These are phyloP conservation scores for Tauraco hartlaubi DNA, from an alignment of 2,797 vertebrate species.

Conservation along the genomic window DNA sequence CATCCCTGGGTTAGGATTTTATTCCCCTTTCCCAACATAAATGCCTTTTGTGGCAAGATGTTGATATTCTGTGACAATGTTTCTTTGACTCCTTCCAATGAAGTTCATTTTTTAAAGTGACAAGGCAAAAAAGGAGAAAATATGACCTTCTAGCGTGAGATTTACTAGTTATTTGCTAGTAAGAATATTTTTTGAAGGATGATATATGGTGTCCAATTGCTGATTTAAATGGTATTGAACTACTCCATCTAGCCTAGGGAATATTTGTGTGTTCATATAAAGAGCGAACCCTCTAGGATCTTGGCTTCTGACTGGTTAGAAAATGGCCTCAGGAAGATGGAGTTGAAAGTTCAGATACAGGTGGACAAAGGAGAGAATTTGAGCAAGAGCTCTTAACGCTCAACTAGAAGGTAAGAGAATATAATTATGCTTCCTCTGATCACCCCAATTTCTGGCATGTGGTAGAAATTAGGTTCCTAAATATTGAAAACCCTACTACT, in stretches of 20 bases:
- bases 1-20: background rate
- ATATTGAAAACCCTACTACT: background rate
- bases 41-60: background rate
- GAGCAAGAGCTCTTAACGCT: background rate
- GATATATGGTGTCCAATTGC: background rate
- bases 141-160: background rate
- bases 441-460: background rate
- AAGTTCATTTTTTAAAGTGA: background rate
- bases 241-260: background rate
- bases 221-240: background rate
- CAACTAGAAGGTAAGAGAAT: background rate
- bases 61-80: background rate
- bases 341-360: background rate
- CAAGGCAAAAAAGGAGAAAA: background rate
- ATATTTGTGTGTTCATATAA: background rate
- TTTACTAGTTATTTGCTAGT: background rate
- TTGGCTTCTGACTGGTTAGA: background rate
- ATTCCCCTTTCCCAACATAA: background rate
- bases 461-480: background rate
- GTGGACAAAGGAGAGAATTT: background rate
- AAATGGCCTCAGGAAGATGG: background rate
- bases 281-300: background rate
- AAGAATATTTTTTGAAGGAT: background rate
- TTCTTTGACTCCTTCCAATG: background rate
- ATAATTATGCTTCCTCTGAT: background rate